Evolutionary conservation across 2,113 vertebrate genomes (phyloP), one percentile per base, ranked within the genome.

Genomic region (Zapornia atra): DNA sequence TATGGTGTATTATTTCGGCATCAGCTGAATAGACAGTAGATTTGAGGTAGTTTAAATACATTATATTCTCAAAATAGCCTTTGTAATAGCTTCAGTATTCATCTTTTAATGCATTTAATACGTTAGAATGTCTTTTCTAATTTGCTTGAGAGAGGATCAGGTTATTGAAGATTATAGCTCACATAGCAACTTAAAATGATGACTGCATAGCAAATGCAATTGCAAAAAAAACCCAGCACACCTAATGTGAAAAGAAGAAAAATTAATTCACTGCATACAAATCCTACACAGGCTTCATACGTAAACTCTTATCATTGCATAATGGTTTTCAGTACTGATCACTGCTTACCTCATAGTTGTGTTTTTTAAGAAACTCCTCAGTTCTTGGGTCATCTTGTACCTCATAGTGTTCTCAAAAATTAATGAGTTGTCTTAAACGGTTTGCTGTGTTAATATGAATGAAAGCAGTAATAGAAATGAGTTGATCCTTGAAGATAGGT

Each of bases 61-160:
- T 81, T 88, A 31, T 70, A 63, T 75, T 83, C 46, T 93, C 56
- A 88, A 93, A 92, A 81, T 86, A 94, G 64, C 29, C 64, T 44
- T 2, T 29, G 15, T 68, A 75, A 56, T 92, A 86, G 33, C n/a
- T 90, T 36, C 14, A 26, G 10, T 80, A 36, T 90, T 92, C 10
- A 42, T 80, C 40, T 82, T 88, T 15, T 77, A 83, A 92, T 77
- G 51, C 40, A 72, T 91, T 94, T 82, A 79, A 50, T 79, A 15
- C 2, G 1, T 86, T 60, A 75, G 33, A 78, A 68, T 38, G 29
- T 70, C 20, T 89, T 90, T 68, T 86, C 71, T 70, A 12, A 70
- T 77, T 82, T 76, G 42, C 71, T 86, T 81, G 42, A 95, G 80
- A 76, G 38, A 83, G 19, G 34, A 94, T 83, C 31, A 90, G 26